These are phyloP conservation scores for Zingel zingel DNA, from an alignment of 2,113 vertebrate genomes.

Conservation along the genomic window DNA sequence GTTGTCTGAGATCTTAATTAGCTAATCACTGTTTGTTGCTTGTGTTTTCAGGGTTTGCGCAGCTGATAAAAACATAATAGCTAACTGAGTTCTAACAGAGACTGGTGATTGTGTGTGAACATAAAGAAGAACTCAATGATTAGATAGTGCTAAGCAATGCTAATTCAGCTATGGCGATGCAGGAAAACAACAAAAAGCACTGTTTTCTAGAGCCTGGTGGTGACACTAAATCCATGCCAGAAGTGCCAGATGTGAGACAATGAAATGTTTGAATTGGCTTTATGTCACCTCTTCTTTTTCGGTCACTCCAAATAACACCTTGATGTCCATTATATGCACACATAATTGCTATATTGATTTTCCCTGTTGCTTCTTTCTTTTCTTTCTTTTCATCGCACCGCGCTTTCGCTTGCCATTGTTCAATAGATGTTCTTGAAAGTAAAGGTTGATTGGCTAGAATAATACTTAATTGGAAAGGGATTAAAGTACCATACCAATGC, in stretches of 20 bases:
- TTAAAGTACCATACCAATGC: conserved; percentile 34
- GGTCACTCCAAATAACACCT: conserved; percentile 79
- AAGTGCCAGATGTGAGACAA: conserved; percentile 68
- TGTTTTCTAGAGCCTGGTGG: conserved; percentile 46
- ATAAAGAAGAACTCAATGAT: conserved; percentile 60
- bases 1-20: conserved; percentile 58
- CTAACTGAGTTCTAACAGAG: conserved; percentile 40
- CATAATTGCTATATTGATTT: conserved; percentile 86
- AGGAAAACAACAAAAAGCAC: conserved; percentile 37
- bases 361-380: conserved; percentile 74
- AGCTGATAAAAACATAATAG: conserved; percentile 47
- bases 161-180: conserved; percentile 49
- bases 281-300: conserved; percentile 78
- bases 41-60: conserved; percentile 44
- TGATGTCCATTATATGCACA: conserved; percentile 83
- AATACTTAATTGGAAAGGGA: conserved; percentile 43
- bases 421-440: conserved; percentile 68
- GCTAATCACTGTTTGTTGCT: conserved; percentile 58
- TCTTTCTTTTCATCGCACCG: conserved; percentile 72
- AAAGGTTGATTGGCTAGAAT: conserved; percentile 71
- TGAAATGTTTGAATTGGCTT: conserved; percentile 82
- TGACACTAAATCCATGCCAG: conserved; percentile 78
- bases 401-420: conserved; percentile 71
- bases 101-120: conserved; percentile 46
- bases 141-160: conserved; percentile 54